These are phyloP conservation scores for Halichoeres trimaculatus DNA, from an alignment of 2,113 vertebrate genomes.

Conservation along the genomic window DNA sequence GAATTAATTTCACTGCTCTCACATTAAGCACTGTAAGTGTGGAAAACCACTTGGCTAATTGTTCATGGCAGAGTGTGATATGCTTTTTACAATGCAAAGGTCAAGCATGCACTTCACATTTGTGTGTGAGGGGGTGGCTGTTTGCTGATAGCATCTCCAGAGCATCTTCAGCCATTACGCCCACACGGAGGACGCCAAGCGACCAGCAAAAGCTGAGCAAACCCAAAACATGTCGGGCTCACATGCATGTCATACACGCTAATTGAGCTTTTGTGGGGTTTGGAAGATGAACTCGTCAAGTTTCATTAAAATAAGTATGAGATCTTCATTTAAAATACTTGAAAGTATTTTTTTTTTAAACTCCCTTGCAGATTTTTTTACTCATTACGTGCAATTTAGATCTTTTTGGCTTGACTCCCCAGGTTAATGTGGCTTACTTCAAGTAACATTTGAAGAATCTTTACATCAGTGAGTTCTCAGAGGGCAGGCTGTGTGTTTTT, in stretches of 20 bases:
- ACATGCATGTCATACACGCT: constrained; percentile 9
- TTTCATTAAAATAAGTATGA: too few species aligned
- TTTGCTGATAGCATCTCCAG: constrained; percentile 42
- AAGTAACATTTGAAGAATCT: constrained; percentile 14
- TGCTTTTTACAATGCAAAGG: constrained; percentile 45
- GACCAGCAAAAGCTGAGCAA: constrained; percentile 23
- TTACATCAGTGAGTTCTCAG: not conserved
- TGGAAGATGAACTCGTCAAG: too few species aligned
- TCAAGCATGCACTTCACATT: constrained; percentile 47
- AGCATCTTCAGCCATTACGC: constrained; percentile 48
- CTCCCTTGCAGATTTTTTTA: too few species aligned
- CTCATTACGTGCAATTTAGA: too few species aligned
- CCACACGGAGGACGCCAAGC: constrained; percentile 45
- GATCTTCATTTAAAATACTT: too few species aligned
- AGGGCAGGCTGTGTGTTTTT: not conserved
- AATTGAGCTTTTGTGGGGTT: constrained; percentile 9
- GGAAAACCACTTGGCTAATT: constrained; percentile 50
- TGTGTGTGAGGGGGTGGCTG: constrained; percentile 14
- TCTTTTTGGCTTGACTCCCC: too few species aligned
- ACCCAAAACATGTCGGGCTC: constrained; percentile 17
- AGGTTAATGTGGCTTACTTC: too few species aligned
- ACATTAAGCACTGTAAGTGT: constrained; percentile 37
- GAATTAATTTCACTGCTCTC: constrained; percentile 47
- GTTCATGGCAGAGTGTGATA: constrained; percentile 39
- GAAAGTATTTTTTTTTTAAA: too few species aligned